Evolutionary conservation across 2,113 vertebrate genomes (phyloP), one percentile per base, ranked within the genome.

Genomic region (Notechis scutatus): DNA sequence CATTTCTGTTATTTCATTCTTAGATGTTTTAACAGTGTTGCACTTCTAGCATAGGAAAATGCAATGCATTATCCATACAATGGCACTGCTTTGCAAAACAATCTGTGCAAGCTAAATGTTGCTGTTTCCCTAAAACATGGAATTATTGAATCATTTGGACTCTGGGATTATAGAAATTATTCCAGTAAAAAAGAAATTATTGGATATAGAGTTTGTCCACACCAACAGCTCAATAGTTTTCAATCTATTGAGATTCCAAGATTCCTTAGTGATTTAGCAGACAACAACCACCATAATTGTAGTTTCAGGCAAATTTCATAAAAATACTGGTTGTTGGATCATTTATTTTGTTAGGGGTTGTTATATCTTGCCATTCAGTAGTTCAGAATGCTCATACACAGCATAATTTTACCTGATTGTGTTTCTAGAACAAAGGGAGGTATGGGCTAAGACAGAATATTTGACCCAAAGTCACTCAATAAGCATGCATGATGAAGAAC

Each of bases 1-100:
- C 39, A 52, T 59, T 45, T 61, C 39, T 85, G 18, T 93, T 90
- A 85, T 88, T 42, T 23, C 15, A 11, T 91, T 24, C 45, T 61
- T 91, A 89, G 56, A 91, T 91, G 89, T 59, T 91, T 91, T 85
- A 91, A 45, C 26, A 81, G 90, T 39, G 61, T 69, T 18, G 91
- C 85, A 89, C 39, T 74, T 81, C 52, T 57, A 54, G 56, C 56
- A 42, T 4, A 47, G 42, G 90, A 45, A 74, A 64, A 55, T 69
- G 23, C 39, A 18, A 88, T 47, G 52, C 29, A 89, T 89, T n/a
- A 85, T 57, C 64, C 81, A 85, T 89, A 89, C n/a, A 89, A 93
- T 85, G 57, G 18, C 1, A 29, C 24, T 85, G 45, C 21, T 91
- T 91, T 57, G 45, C 8, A 14, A 88, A 91, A 39, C 52, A 45